Base-by-base conservation (phyloP, 2,113 vertebrate genomes). In the Pelusios castaneus region DNA sequence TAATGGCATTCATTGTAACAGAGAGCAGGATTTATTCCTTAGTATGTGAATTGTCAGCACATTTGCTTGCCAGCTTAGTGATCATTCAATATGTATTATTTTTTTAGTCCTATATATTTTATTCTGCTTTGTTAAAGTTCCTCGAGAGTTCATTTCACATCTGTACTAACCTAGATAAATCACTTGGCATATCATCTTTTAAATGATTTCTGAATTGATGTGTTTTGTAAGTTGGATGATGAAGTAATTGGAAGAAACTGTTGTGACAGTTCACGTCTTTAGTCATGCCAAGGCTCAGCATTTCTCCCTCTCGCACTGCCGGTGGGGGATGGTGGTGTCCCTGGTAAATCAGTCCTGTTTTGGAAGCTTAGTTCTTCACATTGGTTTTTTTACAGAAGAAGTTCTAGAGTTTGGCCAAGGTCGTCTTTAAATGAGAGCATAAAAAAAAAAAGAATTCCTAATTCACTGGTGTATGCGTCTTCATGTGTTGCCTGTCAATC, bases 21-120 rank as follows among this genome's bases (percentile, higher is more conserved):
- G 2, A 84, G n/a, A 94, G 5, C 8, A 14, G 17, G 80, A 10
- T 9, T 94, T 84, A 21, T 14, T 47, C 21, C 34, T 92, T n/a
- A 38, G 6, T 51, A 1, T 38, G 5, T 22, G 1, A 47, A 4
- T 21, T 43, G 41, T 55, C 16, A 0, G 0, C 58, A 70, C 5
- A 12, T 27, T 73, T 95, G 77, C 49, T 90, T 47, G n/a, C 3
- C 49, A 51, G 41, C 49, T 2, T 2, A 1, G 22, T 47, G 38
- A 73, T 84, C 63, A 38, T 70, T 70, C 63, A 11, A 2, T 70
- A 22, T 70, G 63, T 19, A 60, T 0, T 78, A 89, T 77, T 67
- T 86, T 10, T 81, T 0, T 51, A 94, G 92, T 58, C 12, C 27
- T 29, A 6, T 58, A 5, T 58, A 13, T 60, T 60, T 60, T 31